Conservation (phyloP, 1,140 invertebrate genomes). For the Zaprionus vittiger region DNA sequence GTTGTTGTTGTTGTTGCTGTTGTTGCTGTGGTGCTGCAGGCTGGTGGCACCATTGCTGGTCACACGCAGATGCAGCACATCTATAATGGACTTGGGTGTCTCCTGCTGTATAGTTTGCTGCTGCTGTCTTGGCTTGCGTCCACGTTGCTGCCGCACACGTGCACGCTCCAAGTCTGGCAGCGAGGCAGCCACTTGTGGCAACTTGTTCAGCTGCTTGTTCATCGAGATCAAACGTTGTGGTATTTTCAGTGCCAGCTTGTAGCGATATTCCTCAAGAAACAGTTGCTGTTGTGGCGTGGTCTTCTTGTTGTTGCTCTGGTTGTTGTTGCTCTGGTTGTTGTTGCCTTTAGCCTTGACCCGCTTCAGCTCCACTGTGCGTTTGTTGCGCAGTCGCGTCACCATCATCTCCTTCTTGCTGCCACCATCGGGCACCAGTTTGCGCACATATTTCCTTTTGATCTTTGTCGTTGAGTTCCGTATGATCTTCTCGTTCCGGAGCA, state of each 20-base stretch:
- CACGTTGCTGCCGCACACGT: constrained; percentile 26
- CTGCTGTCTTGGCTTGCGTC: constrained; percentile 40
- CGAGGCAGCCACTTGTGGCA: constrained; percentile 88
- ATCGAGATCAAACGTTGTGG: constrained; percentile 91
- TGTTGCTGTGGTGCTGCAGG: constrained; percentile 30
- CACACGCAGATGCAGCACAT: constrained; percentile 75
- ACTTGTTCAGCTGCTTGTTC: constrained; percentile 86
- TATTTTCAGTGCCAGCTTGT: constrained; percentile 92
- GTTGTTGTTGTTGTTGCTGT: neutral
- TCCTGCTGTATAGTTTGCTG: constrained; percentile 20
- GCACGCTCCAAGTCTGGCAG: constrained; percentile 89
- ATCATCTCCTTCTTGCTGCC: constrained; percentile 65
- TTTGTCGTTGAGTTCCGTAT: constrained; percentile 78
- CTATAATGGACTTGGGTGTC: constrained; percentile 78
- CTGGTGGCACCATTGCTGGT: constrained; percentile 57
- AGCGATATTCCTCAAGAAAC: constrained; percentile 89
- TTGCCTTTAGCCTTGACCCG: constrained; percentile 26
- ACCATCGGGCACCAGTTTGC: constrained; percentile 64
- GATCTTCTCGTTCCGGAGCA: constrained; percentile 81
- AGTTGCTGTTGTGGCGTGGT: constrained; percentile 62
- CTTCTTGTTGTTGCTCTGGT: neutral
- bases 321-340: neutral
- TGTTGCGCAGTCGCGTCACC: constrained; percentile 62
- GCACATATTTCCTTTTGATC: constrained; percentile 76
- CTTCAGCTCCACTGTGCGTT: constrained; percentile 41